Evolutionary conservation across 2,113 vertebrate species (phyloP).

Genomic region (Donacobius atricapilla): DNA sequence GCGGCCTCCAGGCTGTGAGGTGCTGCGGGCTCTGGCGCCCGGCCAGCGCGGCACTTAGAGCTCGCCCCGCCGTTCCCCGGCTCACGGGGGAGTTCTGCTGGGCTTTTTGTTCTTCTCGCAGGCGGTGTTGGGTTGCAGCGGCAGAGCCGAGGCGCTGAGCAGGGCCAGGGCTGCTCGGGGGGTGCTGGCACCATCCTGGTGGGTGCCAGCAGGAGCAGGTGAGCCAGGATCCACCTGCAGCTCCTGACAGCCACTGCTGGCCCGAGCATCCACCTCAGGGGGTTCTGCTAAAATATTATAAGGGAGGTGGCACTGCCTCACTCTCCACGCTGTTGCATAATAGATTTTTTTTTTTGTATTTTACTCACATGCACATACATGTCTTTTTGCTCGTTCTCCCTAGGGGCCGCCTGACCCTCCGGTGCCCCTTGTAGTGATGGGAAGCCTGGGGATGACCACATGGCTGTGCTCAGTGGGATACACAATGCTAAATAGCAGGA

Average conservation of each 20-base stretch:
- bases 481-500: not conserved
- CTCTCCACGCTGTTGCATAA: not conserved
- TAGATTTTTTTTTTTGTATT: not conserved
- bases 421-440: not conserved
- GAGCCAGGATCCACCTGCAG: not conserved
- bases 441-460: not conserved
- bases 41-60: slow-evolving; percentile 14
- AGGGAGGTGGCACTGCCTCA: not conserved
- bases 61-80: rapidly evolving
- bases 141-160: not conserved
- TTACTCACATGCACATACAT: rapidly evolving
- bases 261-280: rapidly evolving
- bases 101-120: not conserved
- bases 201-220: not conserved
- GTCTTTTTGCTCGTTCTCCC: not conserved
- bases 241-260: rapidly evolving
- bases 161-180: not conserved
- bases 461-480: not conserved
- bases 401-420: not conserved
- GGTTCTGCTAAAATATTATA: rapidly evolving
- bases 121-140: not conserved
- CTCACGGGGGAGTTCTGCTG: not conserved
- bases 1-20: not conserved
- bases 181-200: not conserved
- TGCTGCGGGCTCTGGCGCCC: not conserved